phyloP scores from a whole-genome alignment of 2,113 vertebrate species.

The Acanthochromis polyacanthus region DNA sequence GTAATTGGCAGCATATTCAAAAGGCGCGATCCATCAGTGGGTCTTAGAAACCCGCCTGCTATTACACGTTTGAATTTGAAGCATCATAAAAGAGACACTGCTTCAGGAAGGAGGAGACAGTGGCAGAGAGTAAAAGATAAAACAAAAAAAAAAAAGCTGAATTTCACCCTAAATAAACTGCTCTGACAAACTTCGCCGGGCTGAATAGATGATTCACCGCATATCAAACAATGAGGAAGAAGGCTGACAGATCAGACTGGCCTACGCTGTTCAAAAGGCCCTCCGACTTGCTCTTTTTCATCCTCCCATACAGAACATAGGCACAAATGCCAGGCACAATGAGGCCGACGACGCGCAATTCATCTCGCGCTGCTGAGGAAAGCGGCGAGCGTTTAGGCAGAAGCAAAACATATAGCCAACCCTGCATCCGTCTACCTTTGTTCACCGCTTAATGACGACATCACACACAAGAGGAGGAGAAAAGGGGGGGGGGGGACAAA shows the following conservation, averaged over 20 bases:
- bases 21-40: constrained; percentile 25
- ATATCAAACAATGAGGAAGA: constrained; percentile 43
- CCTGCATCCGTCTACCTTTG: constrained; percentile 41
- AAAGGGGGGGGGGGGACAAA: constrained; percentile 50
- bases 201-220: constrained; percentile 39
- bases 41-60: constrained; percentile 50
- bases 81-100: constrained; percentile 42
- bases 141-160: constrained; percentile 26
- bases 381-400: background rate
- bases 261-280: constrained; percentile 18
- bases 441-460: constrained; percentile 53
- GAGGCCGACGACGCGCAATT: constrained; percentile 9
- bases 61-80: constrained; percentile 43
- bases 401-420: background rate
- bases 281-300: constrained; percentile 27
- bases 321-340: background rate
- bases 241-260: constrained; percentile 41
- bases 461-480: constrained; percentile 58
- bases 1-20: constrained; percentile 71
- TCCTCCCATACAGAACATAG: background rate
- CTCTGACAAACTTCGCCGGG: constrained; percentile 60
- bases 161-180: constrained; percentile 63
- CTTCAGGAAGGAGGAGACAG: constrained; percentile 4
- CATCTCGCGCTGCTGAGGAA: constrained; percentile 13
- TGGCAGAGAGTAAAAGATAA: too few relatives aligned